Base-by-base conservation (phyloP, 2,888 invertebrate species). In the Drosophila mimica region DNA sequence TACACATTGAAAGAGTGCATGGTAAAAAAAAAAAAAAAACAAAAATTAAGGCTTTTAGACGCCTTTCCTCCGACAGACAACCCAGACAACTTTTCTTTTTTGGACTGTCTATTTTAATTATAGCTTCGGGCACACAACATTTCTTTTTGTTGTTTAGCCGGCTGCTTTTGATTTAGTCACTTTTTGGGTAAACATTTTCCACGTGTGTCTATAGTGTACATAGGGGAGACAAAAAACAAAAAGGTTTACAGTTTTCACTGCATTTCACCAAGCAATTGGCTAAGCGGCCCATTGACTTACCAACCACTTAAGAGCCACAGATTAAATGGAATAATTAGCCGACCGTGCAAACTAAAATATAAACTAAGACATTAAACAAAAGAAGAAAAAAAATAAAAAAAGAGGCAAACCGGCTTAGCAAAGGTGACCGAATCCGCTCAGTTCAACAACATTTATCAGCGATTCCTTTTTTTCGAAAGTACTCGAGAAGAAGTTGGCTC, bases 291-390 rank as follows among this genome's bases (percentile, higher is more conserved):
- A 79, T 77, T 82, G 84, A 80, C 80, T 79, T 75, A 74, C 83
- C 70, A 76, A 83, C 67, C 67, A 69, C 71, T 74, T 82, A 74
- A 81, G 79, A 74, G 75, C 68, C 66, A 68, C 71, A 85, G 81
- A 81, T 85, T 79, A 85, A 83, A 68, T 73, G 74, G 70, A 81
- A 68, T 78, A 86, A 86, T 88, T 88, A 88, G 83, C 71, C 79
- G 71, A 76, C 74, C 79, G 76, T 76, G 77, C 74, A 74, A 68
- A 56, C 68, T 30, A 60, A 66, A 76, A 46, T 64, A 60, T 66
- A 38, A 67, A 63, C 59, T 33, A 53, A 43, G 20, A 57, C 28
- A 56, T 31, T 30, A 38, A 36, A 11, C 13, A 65, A 53, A 57
- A 33, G 40, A 51, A 43, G 25, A 40, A 36, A 54, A 30, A 2